Conservation (phyloP, 2,797 vertebrate species). For the Cryptoprocta ferox region DNA sequence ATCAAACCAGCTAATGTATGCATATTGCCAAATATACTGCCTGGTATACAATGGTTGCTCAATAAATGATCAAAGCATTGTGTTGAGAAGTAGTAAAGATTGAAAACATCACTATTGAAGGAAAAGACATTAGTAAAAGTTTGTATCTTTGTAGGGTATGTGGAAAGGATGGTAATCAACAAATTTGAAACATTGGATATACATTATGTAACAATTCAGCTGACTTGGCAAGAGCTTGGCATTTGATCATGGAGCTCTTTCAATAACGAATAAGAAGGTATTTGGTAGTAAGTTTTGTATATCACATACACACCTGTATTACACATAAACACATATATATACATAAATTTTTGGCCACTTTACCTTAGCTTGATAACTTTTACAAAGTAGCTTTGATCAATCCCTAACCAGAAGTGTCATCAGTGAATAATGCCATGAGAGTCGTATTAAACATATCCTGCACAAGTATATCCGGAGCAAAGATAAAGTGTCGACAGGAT, state of each 20-base stretch:
- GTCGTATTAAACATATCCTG: slow-evolving; percentile 65
- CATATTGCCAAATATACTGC: not conserved
- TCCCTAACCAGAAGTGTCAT: slow-evolving; percentile 72
- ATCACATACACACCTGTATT: not conserved
- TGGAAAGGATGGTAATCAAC: not conserved
- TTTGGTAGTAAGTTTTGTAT: not conserved
- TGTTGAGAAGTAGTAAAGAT: not conserved
- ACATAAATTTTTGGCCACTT: not conserved
- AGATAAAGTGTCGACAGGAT: slow-evolving; percentile 83
- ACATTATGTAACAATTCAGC: slow-evolving; percentile 4
- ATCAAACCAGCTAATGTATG: not conserved
- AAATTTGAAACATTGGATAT: not conserved
- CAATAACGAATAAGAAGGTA: not conserved
- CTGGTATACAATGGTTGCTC: not conserved
- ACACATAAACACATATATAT: not conserved
- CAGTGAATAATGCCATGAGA: slow-evolving; percentile 71
- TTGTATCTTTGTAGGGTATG: not conserved
- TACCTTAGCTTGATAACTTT: slow-evolving; percentile 59
- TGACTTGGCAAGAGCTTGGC: not conserved
- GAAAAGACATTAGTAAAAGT: not conserved
- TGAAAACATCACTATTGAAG: not conserved
- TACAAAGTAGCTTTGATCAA: slow-evolving; percentile 69
- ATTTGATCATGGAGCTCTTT: not conserved
- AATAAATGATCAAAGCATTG: not conserved
- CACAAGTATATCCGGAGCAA: slow-evolving; percentile 77